Percentiles rank a stretch among this genome's conserved stretches.
Conservation (phyloP, 92 coral and sea anemone species). For the Zoanthus sociatus region DNA sequence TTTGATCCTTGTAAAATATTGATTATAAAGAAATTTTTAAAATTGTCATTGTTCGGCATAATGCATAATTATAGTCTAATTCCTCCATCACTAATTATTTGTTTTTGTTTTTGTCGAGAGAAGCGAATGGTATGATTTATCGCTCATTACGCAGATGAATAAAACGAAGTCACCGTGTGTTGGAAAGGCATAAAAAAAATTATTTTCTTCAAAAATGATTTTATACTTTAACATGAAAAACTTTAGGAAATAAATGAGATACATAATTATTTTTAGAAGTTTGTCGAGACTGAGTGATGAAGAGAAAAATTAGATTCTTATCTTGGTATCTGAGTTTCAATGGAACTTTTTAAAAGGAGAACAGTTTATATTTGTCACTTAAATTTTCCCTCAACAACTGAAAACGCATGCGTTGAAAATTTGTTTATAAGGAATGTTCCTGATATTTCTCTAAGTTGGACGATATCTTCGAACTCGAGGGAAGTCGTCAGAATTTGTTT, state of each 20-base stretch:
- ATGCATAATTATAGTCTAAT: constrained; percentile 29
- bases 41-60: constrained; percentile 30
- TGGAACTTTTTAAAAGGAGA: neutral
- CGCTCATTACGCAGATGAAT: constrained; percentile 12
- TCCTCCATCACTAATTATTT: constrained; percentile 30
- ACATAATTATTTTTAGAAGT: neutral
- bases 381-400: neutral
- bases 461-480: neutral
- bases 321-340: neutral
- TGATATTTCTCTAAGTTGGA: constrained; percentile 14
- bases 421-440: constrained; percentile 10
- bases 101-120: constrained; percentile 15
- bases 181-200: neutral
- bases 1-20: constrained; percentile 17
- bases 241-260: neutral
- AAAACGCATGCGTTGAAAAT: neutral
- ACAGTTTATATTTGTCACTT: neutral
- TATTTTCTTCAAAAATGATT: neutral
- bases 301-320: neutral
- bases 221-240: neutral
- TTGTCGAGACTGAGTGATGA: neutral
- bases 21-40: constrained; percentile 7
- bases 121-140: constrained; percentile 44
- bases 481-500: constrained; percentile 29
- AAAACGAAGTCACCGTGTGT: constrained; percentile 10